A percentile compares a stretch with the other conserved stretches of the same genome.
These are phyloP conservation scores for Rachycentron canadum DNA, from an alignment of 2,797 vertebrate species.

Conservation along the genomic window DNA sequence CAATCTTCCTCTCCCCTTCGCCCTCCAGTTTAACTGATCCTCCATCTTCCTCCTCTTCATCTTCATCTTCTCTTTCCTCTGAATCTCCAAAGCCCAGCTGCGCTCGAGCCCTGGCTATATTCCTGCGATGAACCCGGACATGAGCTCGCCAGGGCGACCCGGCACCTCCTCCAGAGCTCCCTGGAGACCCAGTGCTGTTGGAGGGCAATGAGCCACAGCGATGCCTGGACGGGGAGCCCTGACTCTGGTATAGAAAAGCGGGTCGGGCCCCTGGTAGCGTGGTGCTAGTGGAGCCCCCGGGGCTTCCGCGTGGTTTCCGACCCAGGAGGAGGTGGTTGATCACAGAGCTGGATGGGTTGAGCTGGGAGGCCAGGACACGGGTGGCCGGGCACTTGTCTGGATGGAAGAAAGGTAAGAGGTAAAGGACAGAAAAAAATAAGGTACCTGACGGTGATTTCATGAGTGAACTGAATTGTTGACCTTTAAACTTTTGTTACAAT, in stretches of 20 bases:
- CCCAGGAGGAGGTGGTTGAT: slow-evolving; percentile 98
- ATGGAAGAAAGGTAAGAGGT: not conserved
- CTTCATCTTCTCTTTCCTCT: slow-evolving; percentile 58
- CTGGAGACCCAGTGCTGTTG: slow-evolving; percentile 77
- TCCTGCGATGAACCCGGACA: slow-evolving; percentile 92
- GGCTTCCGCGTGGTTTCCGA: slow-evolving; percentile 86
- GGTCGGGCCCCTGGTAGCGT: slow-evolving; percentile 67
- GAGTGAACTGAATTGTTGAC: not conserved
- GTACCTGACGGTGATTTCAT: not conserved
- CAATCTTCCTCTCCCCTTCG: slow-evolving; percentile 49
- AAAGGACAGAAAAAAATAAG: not conserved
- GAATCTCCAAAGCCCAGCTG: slow-evolving; percentile 90
- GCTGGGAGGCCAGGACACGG: slow-evolving; percentile 92
- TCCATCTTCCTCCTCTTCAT: slow-evolving; percentile 59
- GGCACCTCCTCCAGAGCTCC: slow-evolving; percentile 76
- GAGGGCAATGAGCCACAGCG: slow-evolving; percentile 64
- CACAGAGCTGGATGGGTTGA: slow-evolving; percentile 90
- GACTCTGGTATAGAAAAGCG: slow-evolving; percentile 63
- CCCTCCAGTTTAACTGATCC: slow-evolving; percentile 48
- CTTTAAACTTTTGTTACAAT: not conserved
- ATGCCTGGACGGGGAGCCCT: slow-evolving; percentile 85
- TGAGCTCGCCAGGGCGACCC: slow-evolving; percentile 95
- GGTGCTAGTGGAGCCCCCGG: slow-evolving; percentile 77
- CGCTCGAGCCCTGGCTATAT: slow-evolving; percentile 86
- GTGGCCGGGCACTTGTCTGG: slow-evolving; percentile 96